phyloP scores from a whole-genome alignment of 2,888 invertebrate species.

The Xestobium rufovillosum region DNA sequence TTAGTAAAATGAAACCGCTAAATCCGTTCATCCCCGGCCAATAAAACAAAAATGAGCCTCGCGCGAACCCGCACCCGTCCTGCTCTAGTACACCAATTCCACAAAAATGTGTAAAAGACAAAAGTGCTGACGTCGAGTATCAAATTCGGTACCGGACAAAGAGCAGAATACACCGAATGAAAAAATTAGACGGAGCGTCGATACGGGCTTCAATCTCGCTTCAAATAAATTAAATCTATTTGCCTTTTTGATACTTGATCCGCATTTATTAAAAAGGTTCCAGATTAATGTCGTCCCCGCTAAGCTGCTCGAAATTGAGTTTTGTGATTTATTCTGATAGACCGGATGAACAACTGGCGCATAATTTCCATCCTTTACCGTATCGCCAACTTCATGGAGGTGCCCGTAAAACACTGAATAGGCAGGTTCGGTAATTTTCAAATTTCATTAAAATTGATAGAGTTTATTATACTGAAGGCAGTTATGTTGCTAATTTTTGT shows the following conservation, averaged over 20 bases:
- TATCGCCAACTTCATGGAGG: too few species aligned
- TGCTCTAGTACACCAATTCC: too few species aligned
- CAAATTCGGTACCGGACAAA: constrained; percentile 11
- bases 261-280: constrained; percentile 34
- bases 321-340: constrained; percentile 29
- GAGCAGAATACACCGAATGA: constrained; percentile 21
- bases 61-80: too few species aligned
- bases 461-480: too few species aligned
- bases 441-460: too few species aligned
- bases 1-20: constrained; percentile 28
- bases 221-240: constrained; percentile 34
- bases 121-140: constrained; percentile 10
- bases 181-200: constrained; percentile 26
- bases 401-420: too few species aligned
- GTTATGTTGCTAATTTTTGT: too few species aligned
- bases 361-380: too few species aligned
- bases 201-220: constrained; percentile 27
- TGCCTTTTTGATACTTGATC: constrained; percentile 33
- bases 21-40: constrained; percentile 13
- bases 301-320: constrained; percentile 33
- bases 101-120: too few species aligned
- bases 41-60: too few species aligned
- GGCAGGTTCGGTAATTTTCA: too few species aligned
- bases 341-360: constrained; percentile 6
- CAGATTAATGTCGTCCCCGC: constrained; percentile 28